Base-by-base conservation (phyloP, 1,140 invertebrate species). In the Triops longicaudatus region DNA sequence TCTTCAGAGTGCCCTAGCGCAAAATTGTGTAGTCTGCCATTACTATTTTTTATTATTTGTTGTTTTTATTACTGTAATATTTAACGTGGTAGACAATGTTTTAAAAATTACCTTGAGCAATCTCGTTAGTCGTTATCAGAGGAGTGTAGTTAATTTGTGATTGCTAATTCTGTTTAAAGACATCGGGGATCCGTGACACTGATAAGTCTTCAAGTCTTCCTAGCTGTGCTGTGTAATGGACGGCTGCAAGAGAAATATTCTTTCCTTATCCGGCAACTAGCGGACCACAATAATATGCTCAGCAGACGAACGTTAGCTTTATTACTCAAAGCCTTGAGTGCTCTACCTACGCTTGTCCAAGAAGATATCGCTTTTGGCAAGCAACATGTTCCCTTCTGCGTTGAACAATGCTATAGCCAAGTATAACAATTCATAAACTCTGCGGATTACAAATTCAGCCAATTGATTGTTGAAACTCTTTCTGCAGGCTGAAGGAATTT, bases 251-350 rank as follows among this genome's bases (percentile, higher is more conserved):
- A 90, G 50, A 89, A 91, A 82, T 90, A 90, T 84, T 83, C 84
- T 78, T 90, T 87, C 50, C 83, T 91, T 43, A 90, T 90, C 79
- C 85, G 86, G 76, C 87, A 88, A 79, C 84, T 89, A 79, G 86
- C 88, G 26, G 90, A 91, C 81, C 88, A 90, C 79, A 90, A 90
- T 81, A 88, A 88, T 44, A 90, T 88, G 80, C 85, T 90, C 42
- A 87, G 87, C 12, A 85, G 87, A 17, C 84, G 86, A 27, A 85
- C 86, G 75, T 81, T 92, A 72, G 85, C 86, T 28, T 82, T 83
- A 0, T 83, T 91, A 72, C 80, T 92, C 37, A 82, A 83, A 41
- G 85, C 87, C 82, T 81, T 89, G 14, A 82, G 84, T 3, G 82
- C 85, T 12, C 82, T 91, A 31, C 84, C 87, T 3, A 84, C 86